Conservation (phyloP, 2,888 invertebrate genomes). For the Lithophane leautieri region DNA sequence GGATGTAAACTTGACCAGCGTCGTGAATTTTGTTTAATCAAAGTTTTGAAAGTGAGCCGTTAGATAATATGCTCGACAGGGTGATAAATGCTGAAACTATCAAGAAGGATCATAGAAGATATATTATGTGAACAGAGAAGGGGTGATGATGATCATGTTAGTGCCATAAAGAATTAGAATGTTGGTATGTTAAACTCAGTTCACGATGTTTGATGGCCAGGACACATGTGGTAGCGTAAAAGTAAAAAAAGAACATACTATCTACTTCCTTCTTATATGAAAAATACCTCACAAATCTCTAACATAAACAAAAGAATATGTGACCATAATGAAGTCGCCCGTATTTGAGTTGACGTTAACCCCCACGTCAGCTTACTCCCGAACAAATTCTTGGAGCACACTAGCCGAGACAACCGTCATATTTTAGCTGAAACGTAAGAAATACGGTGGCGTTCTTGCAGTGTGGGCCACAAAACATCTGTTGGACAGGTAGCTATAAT, state of each 20-base stretch:
- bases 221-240: no score
- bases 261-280: fast-evolving
- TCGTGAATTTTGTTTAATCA: neutral
- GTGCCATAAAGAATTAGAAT: no score
- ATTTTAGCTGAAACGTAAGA: conserved; percentile 68
- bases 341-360: conserved; percentile 52
- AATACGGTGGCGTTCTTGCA: conserved; percentile 54
- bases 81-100: neutral
- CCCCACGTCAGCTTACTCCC: conserved; percentile 56
- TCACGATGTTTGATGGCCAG: no score
- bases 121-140: no score
- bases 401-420: conserved; percentile 62
- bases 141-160: no score
- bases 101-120: neutral
- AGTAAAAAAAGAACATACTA: no score
- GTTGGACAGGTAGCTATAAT: neutral
- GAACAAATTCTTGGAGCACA: conserved; percentile 67
- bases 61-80: neutral
- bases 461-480: conserved; percentile 32
- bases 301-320: conserved; percentile 17
- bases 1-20: neutral
- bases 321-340: conserved; percentile 43
- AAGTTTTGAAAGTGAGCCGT: no score
- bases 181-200: no score
- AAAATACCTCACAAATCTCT: conserved; percentile 5